Evolutionary conservation across 2,113 vertebrate species (phyloP).

Genomic region (Passer montanus): DNA sequence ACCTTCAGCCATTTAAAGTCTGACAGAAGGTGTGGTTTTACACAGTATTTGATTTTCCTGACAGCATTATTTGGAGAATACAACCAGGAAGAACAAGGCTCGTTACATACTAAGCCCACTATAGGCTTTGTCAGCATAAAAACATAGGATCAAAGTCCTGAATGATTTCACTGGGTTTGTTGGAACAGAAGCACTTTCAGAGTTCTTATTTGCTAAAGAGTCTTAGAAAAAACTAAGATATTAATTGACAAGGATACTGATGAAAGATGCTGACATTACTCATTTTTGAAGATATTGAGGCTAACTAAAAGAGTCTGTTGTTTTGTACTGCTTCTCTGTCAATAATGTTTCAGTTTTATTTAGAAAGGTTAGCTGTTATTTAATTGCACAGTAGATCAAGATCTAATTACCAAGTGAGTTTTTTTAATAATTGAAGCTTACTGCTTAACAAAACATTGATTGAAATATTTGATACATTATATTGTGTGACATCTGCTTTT

Average conservation of each 20-base stretch:
- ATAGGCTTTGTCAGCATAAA: not conserved
- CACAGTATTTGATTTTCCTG: not conserved
- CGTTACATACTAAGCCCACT: not conserved
- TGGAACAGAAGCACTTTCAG: not conserved
- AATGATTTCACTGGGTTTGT: not conserved
- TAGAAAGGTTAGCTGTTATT: constrained; percentile 5
- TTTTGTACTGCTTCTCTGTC: not conserved
- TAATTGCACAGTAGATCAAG: not conserved
- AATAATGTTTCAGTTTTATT: not conserved
- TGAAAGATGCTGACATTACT: not conserved
- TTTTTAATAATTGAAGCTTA: not conserved
- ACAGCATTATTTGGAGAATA: not conserved
- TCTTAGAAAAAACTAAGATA: not conserved
- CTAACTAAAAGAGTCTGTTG: not conserved
- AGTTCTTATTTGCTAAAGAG: not conserved
- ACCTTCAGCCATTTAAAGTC: not conserved
- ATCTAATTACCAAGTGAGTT: not conserved
- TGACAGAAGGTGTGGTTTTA: not conserved
- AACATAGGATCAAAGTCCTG: not conserved
- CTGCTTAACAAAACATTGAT: not conserved
- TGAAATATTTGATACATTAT: not conserved
- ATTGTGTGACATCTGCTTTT: not conserved
- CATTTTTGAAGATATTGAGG: not conserved
- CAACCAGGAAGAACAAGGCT: not conserved
- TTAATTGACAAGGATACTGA: not conserved